Evolutionary conservation across 2,113 vertebrate genomes (phyloP).

Genomic region (Diadophis punctatus): DNA sequence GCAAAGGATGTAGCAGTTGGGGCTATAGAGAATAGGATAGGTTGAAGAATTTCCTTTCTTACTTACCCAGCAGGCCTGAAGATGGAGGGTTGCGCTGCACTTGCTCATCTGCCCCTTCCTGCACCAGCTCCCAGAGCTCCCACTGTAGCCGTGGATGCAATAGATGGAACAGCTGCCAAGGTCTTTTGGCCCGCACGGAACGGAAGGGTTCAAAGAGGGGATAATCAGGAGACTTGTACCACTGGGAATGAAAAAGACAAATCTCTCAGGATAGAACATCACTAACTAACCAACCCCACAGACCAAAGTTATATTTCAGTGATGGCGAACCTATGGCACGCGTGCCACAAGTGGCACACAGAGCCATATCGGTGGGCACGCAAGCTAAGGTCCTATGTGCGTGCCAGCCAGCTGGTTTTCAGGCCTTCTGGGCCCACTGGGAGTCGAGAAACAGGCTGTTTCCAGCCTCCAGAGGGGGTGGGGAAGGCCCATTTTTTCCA

Average conservation of each 20-base stretch:
- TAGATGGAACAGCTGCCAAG: conserved; percentile 74
- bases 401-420: no score
- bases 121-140: conserved; percentile 75
- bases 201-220: conserved; percentile 78
- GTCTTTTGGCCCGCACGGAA: conserved; percentile 69
- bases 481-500: no score
- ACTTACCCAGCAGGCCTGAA: conserved; percentile 73
- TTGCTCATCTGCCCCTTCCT: conserved; percentile 74
- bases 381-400: no score
- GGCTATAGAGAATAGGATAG: background rate
- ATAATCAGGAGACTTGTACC: conserved; percentile 75
- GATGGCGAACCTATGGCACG: no score
- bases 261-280: background rate
- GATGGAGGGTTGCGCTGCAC: conserved; percentile 79
- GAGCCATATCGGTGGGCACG: no score
- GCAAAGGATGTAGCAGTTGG: background rate
- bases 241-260: conserved; percentile 48
- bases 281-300: background rate
- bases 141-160: conserved; percentile 73
- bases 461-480: no score
- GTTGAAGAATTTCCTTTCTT: background rate
- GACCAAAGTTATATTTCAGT: background rate
- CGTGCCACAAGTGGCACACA: no score
- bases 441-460: no score
- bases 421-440: no score